Evolutionary conservation across 2,888 invertebrate species (phyloP).

Genomic region (Alviniconcha strummeri): DNA sequence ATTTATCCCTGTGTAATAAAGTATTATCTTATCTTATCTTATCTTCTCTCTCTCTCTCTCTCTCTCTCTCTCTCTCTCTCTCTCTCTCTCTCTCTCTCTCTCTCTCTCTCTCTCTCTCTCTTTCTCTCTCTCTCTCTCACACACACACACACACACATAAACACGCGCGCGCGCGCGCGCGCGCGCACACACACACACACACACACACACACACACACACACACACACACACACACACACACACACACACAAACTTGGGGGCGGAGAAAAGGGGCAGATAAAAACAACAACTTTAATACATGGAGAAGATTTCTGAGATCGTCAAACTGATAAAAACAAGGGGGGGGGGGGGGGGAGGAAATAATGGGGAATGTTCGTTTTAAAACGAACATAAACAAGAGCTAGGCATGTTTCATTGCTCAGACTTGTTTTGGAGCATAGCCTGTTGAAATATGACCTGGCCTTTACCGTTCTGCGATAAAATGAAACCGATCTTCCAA

Average conservation of each 20-base stretch:
- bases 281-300: background rate
- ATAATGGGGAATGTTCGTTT: background rate
- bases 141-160: conserved; percentile 8
- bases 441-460: no score
- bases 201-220: conserved; percentile 10
- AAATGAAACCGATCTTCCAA: background rate
- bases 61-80: no score
- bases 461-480: background rate
- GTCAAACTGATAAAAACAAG: no score
- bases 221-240: background rate
- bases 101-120: no score
- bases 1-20: no score
- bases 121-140: background rate
- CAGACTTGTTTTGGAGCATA: background rate
- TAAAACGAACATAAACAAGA: background rate
- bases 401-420: background rate
- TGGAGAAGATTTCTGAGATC: background rate
- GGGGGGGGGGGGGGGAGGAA: background rate
- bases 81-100: no score
- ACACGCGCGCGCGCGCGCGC: conserved; percentile 16
- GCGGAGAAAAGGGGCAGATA: background rate
- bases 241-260: background rate
- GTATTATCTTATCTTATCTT: no score
- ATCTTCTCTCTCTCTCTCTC: no score
- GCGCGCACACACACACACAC: no score